Base-by-base conservation (phyloP, 2,797 vertebrate species). In the Thripadectes ignobilis region DNA sequence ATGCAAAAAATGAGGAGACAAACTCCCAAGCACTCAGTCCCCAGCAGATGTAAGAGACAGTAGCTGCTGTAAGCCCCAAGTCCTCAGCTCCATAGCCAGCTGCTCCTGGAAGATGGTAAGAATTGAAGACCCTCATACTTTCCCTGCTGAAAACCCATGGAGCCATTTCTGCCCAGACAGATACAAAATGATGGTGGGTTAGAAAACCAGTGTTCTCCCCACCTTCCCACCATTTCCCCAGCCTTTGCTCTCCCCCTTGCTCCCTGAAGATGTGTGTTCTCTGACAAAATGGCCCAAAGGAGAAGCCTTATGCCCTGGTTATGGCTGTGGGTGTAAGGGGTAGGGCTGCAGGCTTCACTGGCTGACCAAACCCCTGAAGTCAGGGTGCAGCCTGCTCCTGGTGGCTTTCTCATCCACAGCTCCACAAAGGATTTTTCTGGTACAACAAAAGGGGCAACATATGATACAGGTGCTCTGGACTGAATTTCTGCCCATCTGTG, bases 231-330 rank as follows among this genome's bases (percentile, higher is more conserved):
- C 11, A 17, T 61, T 43, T 52, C 12, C 30, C 13, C 43, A 85
- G 49, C 23, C 41, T 84, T 66, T 62, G 21, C 22, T 49, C 17
- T 86, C 43, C 45, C 58, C 39, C 24, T 45, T 1, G 0, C 30
- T 59, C 22, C 29, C 48, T 32, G 48, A 59, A 17, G 21, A 20
- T 0, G 0, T 3, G 2, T 0, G 6, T 7, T 58, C 2, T 32
- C 34, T 1, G 4, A 26, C 39, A 68, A 38, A 52, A 29, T 2
- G n/a, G 10, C 32, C 22, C 0, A 0, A 61, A 75, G 39, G 17
- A 36, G 43, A 86, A 81, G 27, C 30, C 36, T 38, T 38, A 38
- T 23, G 10, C 7, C 22, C 11, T 1, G 8, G 30, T 26, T 4
- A 0, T 17, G 23, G 17, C 57, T 75, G 46, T 2, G 0, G 54